Conservation (phyloP, 2,797 vertebrate genomes). For the Calcarius lapponicus region DNA sequence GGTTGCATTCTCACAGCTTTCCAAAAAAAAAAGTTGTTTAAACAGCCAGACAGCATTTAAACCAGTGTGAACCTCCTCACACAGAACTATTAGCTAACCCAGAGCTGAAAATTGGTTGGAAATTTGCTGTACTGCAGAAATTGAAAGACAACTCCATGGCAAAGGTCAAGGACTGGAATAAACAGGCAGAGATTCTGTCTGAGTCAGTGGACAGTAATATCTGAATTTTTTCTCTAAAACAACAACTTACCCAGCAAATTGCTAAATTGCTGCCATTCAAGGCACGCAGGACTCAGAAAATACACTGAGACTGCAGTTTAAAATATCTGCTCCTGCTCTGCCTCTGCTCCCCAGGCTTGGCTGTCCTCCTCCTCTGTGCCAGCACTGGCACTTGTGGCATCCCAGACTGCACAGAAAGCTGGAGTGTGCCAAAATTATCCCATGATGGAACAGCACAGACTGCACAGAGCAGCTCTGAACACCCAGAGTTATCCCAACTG, state of each 20-base stretch:
- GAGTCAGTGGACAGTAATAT: background rate
- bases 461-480: no score
- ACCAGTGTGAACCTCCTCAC: background rate
- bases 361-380: background rate
- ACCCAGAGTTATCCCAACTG: no score
- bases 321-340: background rate
- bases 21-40: background rate
- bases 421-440: fast-evolving
- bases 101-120: background rate
- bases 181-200: background rate
- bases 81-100: background rate
- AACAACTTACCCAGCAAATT: background rate
- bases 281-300: background rate
- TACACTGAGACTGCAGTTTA: background rate
- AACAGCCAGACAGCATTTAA: background rate
- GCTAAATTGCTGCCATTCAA: background rate
- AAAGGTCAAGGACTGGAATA: constrained; percentile 18
- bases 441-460: no score
- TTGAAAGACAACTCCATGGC: background rate
- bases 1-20: background rate
- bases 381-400: background rate
- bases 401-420: background rate
- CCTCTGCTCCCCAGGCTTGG: background rate
- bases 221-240: background rate
- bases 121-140: background rate